phyloP scores from a whole-genome alignment of 2,888 invertebrate species.

The Drosophila niveifrons region DNA sequence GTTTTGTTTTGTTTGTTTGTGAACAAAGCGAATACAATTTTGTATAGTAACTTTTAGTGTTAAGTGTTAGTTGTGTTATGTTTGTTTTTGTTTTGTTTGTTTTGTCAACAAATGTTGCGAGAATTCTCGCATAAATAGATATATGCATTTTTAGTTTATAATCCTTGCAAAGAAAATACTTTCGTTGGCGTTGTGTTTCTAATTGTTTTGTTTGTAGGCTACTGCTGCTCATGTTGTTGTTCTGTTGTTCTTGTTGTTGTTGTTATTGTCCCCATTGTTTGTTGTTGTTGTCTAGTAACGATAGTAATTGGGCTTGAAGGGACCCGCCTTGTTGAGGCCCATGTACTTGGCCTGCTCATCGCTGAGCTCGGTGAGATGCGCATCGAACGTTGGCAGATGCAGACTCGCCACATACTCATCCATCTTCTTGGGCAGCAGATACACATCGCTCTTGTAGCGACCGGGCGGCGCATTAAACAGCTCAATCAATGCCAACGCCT shows the following conservation, averaged over 20 bases:
- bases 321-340: conserved; percentile 98
- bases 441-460: conserved; percentile 98
- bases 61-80: conserved; percentile 34
- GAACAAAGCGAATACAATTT: conserved; percentile 42
- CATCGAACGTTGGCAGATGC: conserved; percentile 98
- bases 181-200: conserved; percentile 77
- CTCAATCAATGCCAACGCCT: conserved; percentile 98
- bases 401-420: conserved; percentile 99
- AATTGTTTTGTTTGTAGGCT: conserved; percentile 48
- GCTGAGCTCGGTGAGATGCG: conserved; percentile 96
- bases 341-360: conserved; percentile 99
- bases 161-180: conserved; percentile 78
- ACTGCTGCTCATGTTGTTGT: conserved; percentile 20
- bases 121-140: conserved; percentile 64
- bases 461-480: conserved; percentile 97
- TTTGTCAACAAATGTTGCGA: conserved; percentile 22
- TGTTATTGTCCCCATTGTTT: conserved; percentile 58
- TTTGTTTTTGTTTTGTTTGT: conserved; percentile 22
- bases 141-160: conserved; percentile 41
- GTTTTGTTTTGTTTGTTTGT: conserved; percentile 10
- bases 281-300: conserved; percentile 87
- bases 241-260: too few species aligned
- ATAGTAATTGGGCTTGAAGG: conserved; percentile 99
- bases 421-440: conserved; percentile 99
- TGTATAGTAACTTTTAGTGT: conserved; percentile 57